Percentiles rank a stretch among this genome's conserved stretches.
Evolutionary conservation across 2,113 vertebrate species (phyloP).

Genomic region (Danio rerio): GRCz12tu NC_133182.1:35090001-35090500

Average conservation of each 20-base stretch:
- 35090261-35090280: background rate
- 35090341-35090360: background rate
- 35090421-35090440: background rate
- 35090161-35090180: slow-evolving; percentile 84
- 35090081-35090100: slow-evolving; percentile 84
- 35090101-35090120: slow-evolving; percentile 81
- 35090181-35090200: slow-evolving; percentile 86
- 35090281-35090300: too few relatives aligned
- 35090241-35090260: slow-evolving; percentile 28
- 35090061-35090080: slow-evolving; percentile 85
- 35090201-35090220: slow-evolving; percentile 78
- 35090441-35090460: background rate
- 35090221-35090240: slow-evolving; percentile 79
- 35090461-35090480: background rate
- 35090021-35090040: slow-evolving; percentile 82
- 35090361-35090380: background rate
- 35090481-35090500: background rate
- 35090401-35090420: background rate
- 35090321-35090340: slow-evolving; percentile 7
- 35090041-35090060: slow-evolving; percentile 84
- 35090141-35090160: slow-evolving; percentile 84
- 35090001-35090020: slow-evolving; percentile 73
- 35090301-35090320: background rate
- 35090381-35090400: background rate
- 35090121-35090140: slow-evolving; percentile 79